A percentile compares a stretch with the other conserved stretches of the same genome.
Conservation (phyloP, 1,140 invertebrate species). For the Aphaenogaster ashmeadi region DNA sequence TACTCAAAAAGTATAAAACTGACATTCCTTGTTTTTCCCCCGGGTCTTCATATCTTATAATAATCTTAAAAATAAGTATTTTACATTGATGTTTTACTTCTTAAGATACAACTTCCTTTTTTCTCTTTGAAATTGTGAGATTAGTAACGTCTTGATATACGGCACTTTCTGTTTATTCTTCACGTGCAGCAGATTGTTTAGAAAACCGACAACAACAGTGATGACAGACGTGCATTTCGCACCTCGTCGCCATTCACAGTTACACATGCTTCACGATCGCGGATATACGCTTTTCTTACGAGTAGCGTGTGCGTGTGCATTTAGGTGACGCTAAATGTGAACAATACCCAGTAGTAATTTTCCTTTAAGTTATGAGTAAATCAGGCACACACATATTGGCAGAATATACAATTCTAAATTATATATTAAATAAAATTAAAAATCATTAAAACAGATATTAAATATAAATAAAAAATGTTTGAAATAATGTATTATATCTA, state of each 20-base stretch:
- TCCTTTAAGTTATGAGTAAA: not conserved
- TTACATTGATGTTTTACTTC: not conserved
- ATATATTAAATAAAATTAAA: not conserved
- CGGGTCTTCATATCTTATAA: too few relatives aligned
- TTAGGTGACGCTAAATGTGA: conserved; percentile 49
- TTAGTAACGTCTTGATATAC: conserved; percentile 20
- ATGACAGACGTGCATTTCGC: conserved; percentile 25
- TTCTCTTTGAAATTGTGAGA: not conserved
- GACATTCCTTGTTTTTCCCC: too few relatives aligned
- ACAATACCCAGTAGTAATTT: conserved; percentile 32
- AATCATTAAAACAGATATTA: not conserved
- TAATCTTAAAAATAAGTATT: not conserved
- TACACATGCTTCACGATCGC: conserved; percentile 28
- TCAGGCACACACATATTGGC: not conserved
- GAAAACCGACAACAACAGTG: conserved; percentile 26
- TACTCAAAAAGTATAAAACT: too few relatives aligned
- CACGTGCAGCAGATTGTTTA: not conserved
- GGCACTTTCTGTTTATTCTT: conserved; percentile 43
- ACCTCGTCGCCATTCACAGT: conserved; percentile 21
- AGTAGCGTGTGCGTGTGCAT: conserved; percentile 40
- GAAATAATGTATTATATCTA: not conserved
- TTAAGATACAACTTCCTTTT: not conserved
- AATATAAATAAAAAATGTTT: not conserved
- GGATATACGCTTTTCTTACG: conserved; percentile 30
- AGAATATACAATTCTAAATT: not conserved